Evolutionary conservation across 2,888 invertebrate genomes (phyloP), one percentile per base, ranked within the genome.

Genomic region (Lasius fuliginosus): DNA sequence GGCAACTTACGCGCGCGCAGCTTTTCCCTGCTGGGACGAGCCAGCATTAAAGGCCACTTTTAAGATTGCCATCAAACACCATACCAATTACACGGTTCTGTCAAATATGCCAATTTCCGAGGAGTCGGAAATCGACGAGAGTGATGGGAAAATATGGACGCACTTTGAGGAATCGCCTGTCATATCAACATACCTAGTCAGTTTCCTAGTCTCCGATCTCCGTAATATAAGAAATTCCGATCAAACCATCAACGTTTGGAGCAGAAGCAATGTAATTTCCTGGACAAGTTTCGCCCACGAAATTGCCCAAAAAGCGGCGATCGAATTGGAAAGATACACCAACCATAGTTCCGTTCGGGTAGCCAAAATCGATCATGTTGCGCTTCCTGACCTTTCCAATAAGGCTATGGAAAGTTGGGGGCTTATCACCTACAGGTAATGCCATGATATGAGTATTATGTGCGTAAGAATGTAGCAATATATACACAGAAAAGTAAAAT

Each of bases 351-450:
- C 86, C 15, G 27, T 82, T 11, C 73, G 74, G 6, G 36, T 97
- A 53, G 96, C 96, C 0, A 98, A 98, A 94, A 95, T 98, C 92
- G 97, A 98, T 91, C 96, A 98, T 87, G 97, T 97, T 1, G 98
- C 98, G 0, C 96, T 99, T n/a, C 98, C 98, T 0, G 97, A 98
- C 91, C 98, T 98, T 92, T 96, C 97, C 58, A 97, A 97, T 88
- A 97, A 97, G 23, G 98, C 98, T 49, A 98, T 98, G 98, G 98
- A 99, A 94, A 99, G 98, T 94, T 99, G 98, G 98, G 99, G 98
- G 6, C 94, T 99, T 67, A 97, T 98, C 68, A 97, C 98, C 6
- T 98, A 97, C 95, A 96, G 96, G 97, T 96, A 92, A 56, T 40
- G 2, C 27, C 11, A 53, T 12, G 27, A 67, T 27, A 40, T 3